Evolutionary conservation across 2,113 vertebrate species (phyloP), one percentile per base, ranked within the genome.

Genomic region (Morone saxatilis): DNA sequence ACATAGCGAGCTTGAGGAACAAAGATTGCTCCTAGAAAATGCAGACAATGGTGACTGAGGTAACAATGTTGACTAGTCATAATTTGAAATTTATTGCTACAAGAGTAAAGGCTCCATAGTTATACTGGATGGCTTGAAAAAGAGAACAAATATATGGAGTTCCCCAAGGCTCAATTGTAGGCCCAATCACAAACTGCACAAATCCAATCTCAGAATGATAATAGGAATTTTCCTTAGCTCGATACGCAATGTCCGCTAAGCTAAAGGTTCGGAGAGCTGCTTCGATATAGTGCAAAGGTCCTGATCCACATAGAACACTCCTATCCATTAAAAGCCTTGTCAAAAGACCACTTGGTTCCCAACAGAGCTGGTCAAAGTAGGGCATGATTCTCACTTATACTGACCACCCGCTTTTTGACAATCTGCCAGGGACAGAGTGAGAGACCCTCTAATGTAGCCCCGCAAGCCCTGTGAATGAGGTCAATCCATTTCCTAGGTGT

Each of bases 351-450:
- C 75, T 88, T 70, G 73, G 83, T 65, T 94, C 94, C 93, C 94
- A 84, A 76, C 69, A 91, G 94, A 91, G 89, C 50, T 16, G 51
- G 65, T 76, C 84, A 86, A 93, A 91, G 85, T 94, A 93, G 94
- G 93, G 84, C 94, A 94, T 82, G 91, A 88, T 88, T 94, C 92
- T 94, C 91, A 93, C 93, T 90, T 88, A 88, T 75, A 93, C 88
- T 92, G 92, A 91, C 93, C 93, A 92, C 86, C 91, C 20, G 71
- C 83, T 78, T 88, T 87, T 88, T 91, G 88, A 93, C 91, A 91
- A 83, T 92, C 91, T 93, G 88, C 87, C 84, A 88, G 41, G 47
- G 82, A 82, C 62, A 88, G 83, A 84, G 85, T 81, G 90, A 86
- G 93, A 92, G 86, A 83, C 85, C 85, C 87, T 91, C 84, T 92